A percentile compares a stretch with the other conserved stretches of the same genome.
Conservation (phyloP, 2,797 vertebrate genomes). For the Rhyacichthys aspro region DNA sequence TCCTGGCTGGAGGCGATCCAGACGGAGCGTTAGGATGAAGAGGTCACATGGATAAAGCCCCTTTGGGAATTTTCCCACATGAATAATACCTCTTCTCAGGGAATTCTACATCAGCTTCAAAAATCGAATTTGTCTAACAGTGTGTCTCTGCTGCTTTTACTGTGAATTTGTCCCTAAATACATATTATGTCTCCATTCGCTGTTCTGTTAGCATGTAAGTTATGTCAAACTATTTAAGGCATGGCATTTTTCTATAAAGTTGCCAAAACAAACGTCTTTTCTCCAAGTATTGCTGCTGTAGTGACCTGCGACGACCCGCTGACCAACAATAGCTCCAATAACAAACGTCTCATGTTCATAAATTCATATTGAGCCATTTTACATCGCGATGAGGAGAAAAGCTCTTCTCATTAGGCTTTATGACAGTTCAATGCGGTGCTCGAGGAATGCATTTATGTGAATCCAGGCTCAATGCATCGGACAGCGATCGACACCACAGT, state of each 20-base stretch:
- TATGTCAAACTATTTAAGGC: not conserved
- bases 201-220: no score
- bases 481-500: conserved; percentile 44
- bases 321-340: conserved; percentile 2
- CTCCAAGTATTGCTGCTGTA: not conserved
- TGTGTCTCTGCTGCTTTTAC: conserved; percentile 8
- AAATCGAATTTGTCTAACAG: not conserved
- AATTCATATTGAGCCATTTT: not conserved
- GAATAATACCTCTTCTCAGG: conserved; percentile 40
- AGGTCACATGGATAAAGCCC: conserved; percentile 42
- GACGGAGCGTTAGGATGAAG: conserved; percentile 47
- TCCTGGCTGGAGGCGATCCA: conserved; percentile 49
- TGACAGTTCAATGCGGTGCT: conserved; percentile 31
- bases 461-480: conserved; percentile 48
- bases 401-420: conserved; percentile 4
- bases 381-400: conserved; percentile 5
- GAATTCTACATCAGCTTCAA: conserved; percentile 40
- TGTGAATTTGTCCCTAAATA: no score
- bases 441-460: conserved; percentile 57
- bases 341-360: not conserved
- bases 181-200: not conserved
- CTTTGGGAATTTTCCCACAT: conserved; percentile 43
- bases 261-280: conserved; percentile 1
- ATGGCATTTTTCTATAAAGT: conserved; percentile 3
- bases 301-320: not conserved